Evolutionary conservation across 2,113 vertebrate genomes (phyloP).

Genomic region (Sylvilagus bachmani): DNA sequence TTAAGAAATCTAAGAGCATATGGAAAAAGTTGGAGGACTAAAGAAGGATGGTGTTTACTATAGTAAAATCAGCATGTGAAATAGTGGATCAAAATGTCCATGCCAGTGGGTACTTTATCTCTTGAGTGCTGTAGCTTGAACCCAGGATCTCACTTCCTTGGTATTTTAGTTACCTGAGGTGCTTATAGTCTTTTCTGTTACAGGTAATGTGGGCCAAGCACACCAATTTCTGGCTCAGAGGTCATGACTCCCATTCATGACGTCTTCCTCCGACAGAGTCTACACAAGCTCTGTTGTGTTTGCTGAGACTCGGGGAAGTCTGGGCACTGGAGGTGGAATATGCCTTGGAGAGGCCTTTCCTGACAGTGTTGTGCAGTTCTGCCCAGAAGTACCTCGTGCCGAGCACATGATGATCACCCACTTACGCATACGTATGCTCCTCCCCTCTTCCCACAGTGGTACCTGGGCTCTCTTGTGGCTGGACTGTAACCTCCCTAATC

Average conservation of each 20-base stretch:
- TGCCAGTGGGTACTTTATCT: neutral
- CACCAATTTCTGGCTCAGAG: neutral
- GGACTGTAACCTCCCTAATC: neutral
- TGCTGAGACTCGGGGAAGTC: neutral
- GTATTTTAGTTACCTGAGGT: neutral
- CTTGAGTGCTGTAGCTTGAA: rapidly evolving
- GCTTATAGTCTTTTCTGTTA: neutral
- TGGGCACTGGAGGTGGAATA: neutral
- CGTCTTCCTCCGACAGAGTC: neutral
- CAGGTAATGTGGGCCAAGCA: rapidly evolving
- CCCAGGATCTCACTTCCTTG: neutral
- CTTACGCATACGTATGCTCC: too few species aligned
- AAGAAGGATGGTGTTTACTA: neutral
- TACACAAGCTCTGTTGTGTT: neutral
- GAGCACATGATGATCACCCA: too few species aligned
- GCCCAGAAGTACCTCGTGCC: neutral
- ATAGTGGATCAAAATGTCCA: neutral
- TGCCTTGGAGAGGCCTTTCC: neutral
- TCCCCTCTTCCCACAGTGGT: neutral
- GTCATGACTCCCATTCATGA: neutral
- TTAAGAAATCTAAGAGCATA: neutral
- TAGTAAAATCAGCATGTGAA: neutral
- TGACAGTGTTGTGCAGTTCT: neutral
- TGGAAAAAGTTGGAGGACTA: neutral
- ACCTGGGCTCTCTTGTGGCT: neutral